Conservation (phyloP, 1,140 invertebrate genomes). For the Theocolax elegans region DNA sequence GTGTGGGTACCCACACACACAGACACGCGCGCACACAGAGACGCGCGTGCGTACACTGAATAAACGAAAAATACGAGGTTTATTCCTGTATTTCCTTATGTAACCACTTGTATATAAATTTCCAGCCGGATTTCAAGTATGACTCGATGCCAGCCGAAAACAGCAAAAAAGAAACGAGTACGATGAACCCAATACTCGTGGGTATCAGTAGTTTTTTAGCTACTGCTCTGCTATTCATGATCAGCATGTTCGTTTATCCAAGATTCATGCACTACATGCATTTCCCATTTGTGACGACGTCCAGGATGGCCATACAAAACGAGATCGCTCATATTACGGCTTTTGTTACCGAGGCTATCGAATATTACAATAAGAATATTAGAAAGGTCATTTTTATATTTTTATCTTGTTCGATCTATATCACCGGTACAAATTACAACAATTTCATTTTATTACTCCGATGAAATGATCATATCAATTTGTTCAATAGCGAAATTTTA, state of each 20-base stretch:
- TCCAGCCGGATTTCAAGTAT: conserved; percentile 30
- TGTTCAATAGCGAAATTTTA: too few species aligned
- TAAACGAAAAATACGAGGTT: too few species aligned
- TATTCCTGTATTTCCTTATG: too few species aligned
- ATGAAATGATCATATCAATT: too few species aligned
- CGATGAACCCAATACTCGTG: conserved; percentile 36
- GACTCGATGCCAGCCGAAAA: conserved; percentile 5
- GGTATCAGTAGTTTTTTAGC: conserved; percentile 41
- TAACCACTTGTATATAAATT: too few species aligned
- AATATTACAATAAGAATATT: conserved; percentile 20
- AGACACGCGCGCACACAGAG: too few species aligned
- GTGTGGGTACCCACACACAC: too few species aligned
- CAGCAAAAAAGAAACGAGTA: conserved; percentile 19
- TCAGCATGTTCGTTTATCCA: conserved; percentile 36
- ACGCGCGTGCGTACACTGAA: too few species aligned
- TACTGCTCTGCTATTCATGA: conserved; percentile 39
- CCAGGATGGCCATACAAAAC: conserved; percentile 3
- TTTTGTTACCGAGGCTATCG: conserved; percentile 32
- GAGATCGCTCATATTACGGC: conserved; percentile 10
- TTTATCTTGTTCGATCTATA: too few species aligned
- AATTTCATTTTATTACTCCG: too few species aligned
- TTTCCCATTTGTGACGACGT: conserved; percentile 23
- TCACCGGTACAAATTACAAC: too few species aligned
- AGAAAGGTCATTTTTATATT: conserved; percentile 9
- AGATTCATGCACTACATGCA: conserved; percentile 22